Evolutionary conservation across 2,113 vertebrate species (phyloP).

Genomic region (Melanocharis versteri): DNA sequence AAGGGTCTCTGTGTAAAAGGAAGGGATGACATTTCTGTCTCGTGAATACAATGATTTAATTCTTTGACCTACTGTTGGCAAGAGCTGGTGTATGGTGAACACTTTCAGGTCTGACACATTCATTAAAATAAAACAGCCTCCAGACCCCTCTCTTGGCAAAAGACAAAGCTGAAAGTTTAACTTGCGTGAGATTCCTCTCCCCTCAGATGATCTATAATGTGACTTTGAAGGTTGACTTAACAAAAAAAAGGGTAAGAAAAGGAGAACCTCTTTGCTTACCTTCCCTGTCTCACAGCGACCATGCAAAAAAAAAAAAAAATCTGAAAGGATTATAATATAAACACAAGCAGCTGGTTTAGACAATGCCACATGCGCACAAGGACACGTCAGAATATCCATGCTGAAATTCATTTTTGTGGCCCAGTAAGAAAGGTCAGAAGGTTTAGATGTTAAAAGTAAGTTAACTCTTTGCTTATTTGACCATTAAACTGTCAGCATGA

Average conservation of each 20-base stretch:
- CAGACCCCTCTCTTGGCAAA: not conserved
- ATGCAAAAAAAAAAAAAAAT: not conserved
- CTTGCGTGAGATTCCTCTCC: not conserved
- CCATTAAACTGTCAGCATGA: constrained; percentile 74
- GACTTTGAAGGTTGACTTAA: constrained; percentile 11
- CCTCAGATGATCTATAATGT: constrained; percentile 11
- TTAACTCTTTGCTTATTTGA: constrained; percentile 69
- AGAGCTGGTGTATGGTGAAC: constrained; percentile 19
- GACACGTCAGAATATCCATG: not conserved
- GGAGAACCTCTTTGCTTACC: constrained; percentile 17
- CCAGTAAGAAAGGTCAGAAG: constrained; percentile 36
- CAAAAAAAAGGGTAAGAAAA: not conserved
- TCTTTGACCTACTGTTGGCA: constrained; percentile 60
- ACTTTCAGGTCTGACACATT: constrained; percentile 46
- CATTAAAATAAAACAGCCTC: not conserved
- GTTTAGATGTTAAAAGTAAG: constrained; percentile 69
- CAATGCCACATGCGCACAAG: constrained; percentile 27
- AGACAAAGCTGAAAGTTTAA: constrained; percentile 16
- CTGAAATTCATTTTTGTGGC: constrained; percentile 53
- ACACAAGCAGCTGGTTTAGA: constrained; percentile 61
- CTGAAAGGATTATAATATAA: constrained; percentile 59
- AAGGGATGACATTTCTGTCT: constrained; percentile 59
- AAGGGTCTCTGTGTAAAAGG: constrained; percentile 27
- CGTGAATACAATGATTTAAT: constrained; percentile 55
- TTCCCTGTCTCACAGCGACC: not conserved